phyloP scores from a whole-genome alignment of 2,113 vertebrate genomes.

The Rousettus leschenaultii region DNA sequence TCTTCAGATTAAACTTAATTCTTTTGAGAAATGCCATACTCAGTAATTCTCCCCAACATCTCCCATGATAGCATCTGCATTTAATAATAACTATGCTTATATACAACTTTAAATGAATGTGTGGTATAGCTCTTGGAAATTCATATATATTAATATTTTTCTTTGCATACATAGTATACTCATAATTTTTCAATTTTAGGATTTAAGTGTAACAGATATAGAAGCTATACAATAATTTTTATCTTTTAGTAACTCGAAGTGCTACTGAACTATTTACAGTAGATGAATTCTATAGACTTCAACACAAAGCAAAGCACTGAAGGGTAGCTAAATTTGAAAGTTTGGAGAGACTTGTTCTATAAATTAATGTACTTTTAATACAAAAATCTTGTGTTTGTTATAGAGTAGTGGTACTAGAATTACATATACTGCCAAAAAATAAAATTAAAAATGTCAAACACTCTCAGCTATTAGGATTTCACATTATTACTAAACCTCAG shows the following conservation, averaged over 20 bases:
- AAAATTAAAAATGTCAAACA: neutral
- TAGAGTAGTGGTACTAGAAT: neutral
- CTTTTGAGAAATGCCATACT: neutral
- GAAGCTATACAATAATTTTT: slow-evolving; percentile 45
- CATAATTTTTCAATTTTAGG: slow-evolving; percentile 48
- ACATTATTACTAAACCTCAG: neutral
- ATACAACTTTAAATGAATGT: slow-evolving; percentile 49
- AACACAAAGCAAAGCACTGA: slow-evolving; percentile 12
- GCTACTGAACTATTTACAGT: neutral
- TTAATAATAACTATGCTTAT: neutral
- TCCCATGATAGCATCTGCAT: neutral
- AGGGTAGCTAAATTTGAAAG: neutral
- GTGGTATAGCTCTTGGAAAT: slow-evolving; percentile 37
- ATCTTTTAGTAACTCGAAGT: slow-evolving; percentile 45
- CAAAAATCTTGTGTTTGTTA: neutral
- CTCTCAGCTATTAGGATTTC: neutral
- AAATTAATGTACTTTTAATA: neutral
- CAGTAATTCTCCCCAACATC: neutral
- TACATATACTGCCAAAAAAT: neutral
- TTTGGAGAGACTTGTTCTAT: neutral
- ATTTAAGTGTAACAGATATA: slow-evolving; percentile 21
- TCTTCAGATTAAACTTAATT: neutral
- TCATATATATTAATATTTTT: neutral
- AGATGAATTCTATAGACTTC: neutral
- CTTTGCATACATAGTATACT: neutral